Evolutionary conservation across 2,797 vertebrate species (phyloP).

Genomic region (Megaceryle alcyon): DNA sequence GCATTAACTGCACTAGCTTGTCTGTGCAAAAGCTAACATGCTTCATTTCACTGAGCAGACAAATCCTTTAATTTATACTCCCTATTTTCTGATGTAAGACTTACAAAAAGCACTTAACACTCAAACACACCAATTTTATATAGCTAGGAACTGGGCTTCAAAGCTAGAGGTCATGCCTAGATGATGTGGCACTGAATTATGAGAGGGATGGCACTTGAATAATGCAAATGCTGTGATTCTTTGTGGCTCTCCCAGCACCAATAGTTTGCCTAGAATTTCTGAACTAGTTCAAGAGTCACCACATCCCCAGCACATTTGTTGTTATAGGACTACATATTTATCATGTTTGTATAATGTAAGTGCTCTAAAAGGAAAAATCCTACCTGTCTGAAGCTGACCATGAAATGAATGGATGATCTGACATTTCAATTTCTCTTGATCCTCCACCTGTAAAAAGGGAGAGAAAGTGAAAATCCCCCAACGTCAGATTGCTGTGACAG

Average conservation of each 20-base stretch:
- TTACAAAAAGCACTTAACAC: not conserved
- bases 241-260: not conserved
- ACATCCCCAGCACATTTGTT: not conserved
- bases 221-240: not conserved
- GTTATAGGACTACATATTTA: not conserved
- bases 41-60: not conserved
- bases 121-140: not conserved
- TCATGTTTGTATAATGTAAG: not conserved
- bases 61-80: not conserved
- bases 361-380: not conserved
- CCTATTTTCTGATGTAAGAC: not conserved
- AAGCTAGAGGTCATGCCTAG: not conserved
- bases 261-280: not conserved
- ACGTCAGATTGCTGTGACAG: not conserved
- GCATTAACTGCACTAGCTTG: not conserved
- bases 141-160: not conserved
- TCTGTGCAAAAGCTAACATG: not conserved
- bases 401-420: not conserved
- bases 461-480: not conserved
- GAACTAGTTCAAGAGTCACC: not conserved
- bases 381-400: not conserved
- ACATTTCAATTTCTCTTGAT: not conserved
- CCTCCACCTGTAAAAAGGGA: not conserved
- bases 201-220: fast-evolving
- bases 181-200: not conserved